These are phyloP conservation scores for Eristalis intricaria DNA, from an alignment of 2,888 invertebrate species.

Conservation along the genomic window DNA sequence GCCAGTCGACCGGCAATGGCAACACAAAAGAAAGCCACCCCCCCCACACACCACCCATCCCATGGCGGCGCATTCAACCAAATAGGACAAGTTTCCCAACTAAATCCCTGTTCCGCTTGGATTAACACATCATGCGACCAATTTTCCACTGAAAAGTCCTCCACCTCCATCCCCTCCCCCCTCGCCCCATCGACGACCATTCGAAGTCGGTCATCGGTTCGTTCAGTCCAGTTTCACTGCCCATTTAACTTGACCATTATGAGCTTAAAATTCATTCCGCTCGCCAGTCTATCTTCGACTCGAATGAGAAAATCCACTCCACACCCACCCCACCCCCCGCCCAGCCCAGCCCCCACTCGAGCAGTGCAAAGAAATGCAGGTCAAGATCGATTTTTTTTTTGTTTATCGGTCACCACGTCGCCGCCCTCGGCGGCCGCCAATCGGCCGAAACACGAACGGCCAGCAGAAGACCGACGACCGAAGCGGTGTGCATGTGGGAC, in stretches of 20 bases:
- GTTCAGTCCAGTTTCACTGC: slow-evolving; percentile 17
- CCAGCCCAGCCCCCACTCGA: not conserved
- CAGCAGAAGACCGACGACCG: slow-evolving; percentile 10
- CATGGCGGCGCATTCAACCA: not conserved
- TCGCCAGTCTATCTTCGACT: slow-evolving; percentile 12
- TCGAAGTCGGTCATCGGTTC: not conserved
- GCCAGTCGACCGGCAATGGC: not conserved
- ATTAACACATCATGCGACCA: not conserved
- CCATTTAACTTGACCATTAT: slow-evolving; percentile 33
- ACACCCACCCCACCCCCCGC: not conserved
- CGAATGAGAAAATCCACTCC: slow-evolving; percentile 12
- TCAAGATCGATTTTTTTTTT: slow-evolving; percentile 68
- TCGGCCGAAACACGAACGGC: slow-evolving; percentile 55
- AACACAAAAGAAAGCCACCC: not conserved
- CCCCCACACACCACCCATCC: not conserved
- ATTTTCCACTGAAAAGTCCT: not conserved
- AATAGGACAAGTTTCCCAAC: not conserved
- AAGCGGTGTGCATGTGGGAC: slow-evolving; percentile 47
- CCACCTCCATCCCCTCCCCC: not conserved
- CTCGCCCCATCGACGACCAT: not conserved
- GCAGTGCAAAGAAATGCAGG: slow-evolving; percentile 37
- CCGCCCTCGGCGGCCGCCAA: slow-evolving; percentile 41
- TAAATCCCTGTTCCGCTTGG: not conserved
- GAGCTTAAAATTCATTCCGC: slow-evolving; percentile 15
- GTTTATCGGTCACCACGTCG: slow-evolving; percentile 61